Conservation (phyloP, 1,140 invertebrate species). For the Calycopis cecrops region DNA sequence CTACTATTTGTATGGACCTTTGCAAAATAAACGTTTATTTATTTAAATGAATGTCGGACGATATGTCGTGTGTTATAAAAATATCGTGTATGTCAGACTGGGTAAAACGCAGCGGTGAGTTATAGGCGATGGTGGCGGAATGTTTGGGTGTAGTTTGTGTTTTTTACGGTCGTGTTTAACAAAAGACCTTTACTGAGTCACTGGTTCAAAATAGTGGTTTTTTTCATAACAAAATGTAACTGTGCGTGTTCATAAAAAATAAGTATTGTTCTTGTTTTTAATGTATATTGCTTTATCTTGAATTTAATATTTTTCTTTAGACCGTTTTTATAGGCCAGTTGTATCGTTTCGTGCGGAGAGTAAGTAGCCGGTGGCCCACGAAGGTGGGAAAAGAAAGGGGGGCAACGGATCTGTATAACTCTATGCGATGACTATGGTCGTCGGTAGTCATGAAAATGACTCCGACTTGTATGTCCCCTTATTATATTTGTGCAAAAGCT, state of each 20-base stretch:
- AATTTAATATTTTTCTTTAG: no score
- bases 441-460: no score
- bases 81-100: conserved; percentile 15
- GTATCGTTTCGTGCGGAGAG: no score
- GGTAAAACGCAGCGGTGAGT: conserved; percentile 19
- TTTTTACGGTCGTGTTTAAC: conserved; percentile 16
- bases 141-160: conserved; percentile 14
- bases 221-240: neutral
- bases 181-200: conserved; percentile 16
- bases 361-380: no score
- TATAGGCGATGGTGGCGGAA: conserved; percentile 21
- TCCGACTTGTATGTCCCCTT: no score
- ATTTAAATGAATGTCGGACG: neutral
- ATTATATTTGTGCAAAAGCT: no score
- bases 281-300: neutral
- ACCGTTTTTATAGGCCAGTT: no score
- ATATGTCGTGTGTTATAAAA: conserved; percentile 12
- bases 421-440: no score
- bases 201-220: neutral
- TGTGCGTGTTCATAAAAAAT: neutral
- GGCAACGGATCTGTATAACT: no score
- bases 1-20: no score
- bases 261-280: conserved; percentile 1
- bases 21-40: no score
- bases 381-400: no score